Percentiles rank a stretch among this genome's conserved stretches.
These are phyloP conservation scores for Gnatocerus cornutus DNA, from an alignment of 2,888 invertebrate genomes.

Conservation along the genomic window DNA sequence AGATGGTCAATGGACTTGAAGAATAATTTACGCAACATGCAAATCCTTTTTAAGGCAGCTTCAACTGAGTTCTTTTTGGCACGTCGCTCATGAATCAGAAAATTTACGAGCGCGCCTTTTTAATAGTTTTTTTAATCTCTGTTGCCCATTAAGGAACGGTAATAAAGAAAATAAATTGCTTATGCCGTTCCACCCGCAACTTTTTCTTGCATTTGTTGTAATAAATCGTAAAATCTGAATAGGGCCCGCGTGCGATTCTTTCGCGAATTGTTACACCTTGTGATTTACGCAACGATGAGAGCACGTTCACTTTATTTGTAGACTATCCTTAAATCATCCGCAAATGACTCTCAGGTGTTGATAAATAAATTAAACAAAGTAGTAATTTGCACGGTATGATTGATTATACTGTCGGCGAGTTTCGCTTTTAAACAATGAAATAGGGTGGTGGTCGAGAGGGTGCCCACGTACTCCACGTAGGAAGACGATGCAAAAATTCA, in stretches of 20 bases:
- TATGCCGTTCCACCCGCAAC: constrained; percentile 30
- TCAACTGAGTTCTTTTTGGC: constrained; percentile 28
- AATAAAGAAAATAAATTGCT: constrained; percentile 35
- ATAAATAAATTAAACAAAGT: constrained; percentile 11
- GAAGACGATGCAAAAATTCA: neutral
- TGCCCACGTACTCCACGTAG: constrained; percentile 8
- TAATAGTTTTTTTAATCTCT: constrained; percentile 33
- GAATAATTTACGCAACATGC: constrained; percentile 43
- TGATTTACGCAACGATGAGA: constrained; percentile 10
- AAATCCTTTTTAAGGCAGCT: constrained; percentile 40
- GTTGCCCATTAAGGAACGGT: constrained; percentile 27
- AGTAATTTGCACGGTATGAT: constrained; percentile 9
- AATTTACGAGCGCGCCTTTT: constrained; percentile 36
- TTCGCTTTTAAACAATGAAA: constrained; percentile 7
- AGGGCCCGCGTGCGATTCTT: neutral
- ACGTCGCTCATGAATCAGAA: constrained; percentile 31
- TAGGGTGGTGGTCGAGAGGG: constrained; percentile 10
- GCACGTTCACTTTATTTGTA: constrained; percentile 6
- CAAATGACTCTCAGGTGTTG: constrained; percentile 1
- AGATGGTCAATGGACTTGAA: constrained; percentile 21
- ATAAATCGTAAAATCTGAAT: constrained; percentile 9
- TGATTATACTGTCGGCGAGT: constrained; percentile 10
- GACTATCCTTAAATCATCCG: constrained; percentile 9
- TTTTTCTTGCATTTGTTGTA: constrained; percentile 16
- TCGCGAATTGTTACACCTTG: constrained; percentile 6